Base-by-base conservation (phyloP, 2,797 vertebrate species). In the Gymnoscopelus braueri region DNA sequence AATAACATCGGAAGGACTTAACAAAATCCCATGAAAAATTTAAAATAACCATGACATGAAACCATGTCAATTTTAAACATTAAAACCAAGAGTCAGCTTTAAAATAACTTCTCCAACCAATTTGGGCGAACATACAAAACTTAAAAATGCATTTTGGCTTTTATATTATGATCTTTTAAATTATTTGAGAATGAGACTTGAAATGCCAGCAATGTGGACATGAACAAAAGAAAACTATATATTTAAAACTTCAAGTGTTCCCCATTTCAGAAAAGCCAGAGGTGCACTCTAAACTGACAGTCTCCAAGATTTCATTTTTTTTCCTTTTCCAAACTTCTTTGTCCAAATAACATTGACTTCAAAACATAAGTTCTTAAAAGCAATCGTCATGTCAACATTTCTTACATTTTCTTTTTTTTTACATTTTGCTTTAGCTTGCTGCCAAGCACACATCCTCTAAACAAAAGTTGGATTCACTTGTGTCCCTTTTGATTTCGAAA, bases 11-110 rank as follows among this genome's bases (percentile, higher is more conserved):
- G 8, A 49, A 32, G 50, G 56, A 58, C 7, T 60, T 50, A n/a
- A 67, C 65, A 67, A 35, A 67, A 59, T 60, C 9, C 49, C 12
- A 44, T 26, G 19, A 10, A 64, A 61, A 49, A 29, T n/a, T 65
- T 44, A 15, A 35, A 44, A 44, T 44, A 44, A 57, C 47, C 32
- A 57, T n/a, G n/a, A 7, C 29, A 29, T 71, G 65, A 52, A 72
- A 71, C 63, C 59, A 44, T 13, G n/a, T 83, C 29, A n/a, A 89
- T 91, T 91, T 50, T n/a, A 92, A 93, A 94, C 90, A 93, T 93
- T 94, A 92, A 71, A 94, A 91, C 93, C 94, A 93, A 94, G 94
- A 90, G 82, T 54, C n/a, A 13, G 47, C 24, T 48, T 63, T 63
- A 60, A 60, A 72, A 72, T 93, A 69, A 80, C 14, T 69, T 65